Base-by-base conservation (phyloP, 2,888 invertebrate genomes). In the Hyposoter dolosus region DNA sequence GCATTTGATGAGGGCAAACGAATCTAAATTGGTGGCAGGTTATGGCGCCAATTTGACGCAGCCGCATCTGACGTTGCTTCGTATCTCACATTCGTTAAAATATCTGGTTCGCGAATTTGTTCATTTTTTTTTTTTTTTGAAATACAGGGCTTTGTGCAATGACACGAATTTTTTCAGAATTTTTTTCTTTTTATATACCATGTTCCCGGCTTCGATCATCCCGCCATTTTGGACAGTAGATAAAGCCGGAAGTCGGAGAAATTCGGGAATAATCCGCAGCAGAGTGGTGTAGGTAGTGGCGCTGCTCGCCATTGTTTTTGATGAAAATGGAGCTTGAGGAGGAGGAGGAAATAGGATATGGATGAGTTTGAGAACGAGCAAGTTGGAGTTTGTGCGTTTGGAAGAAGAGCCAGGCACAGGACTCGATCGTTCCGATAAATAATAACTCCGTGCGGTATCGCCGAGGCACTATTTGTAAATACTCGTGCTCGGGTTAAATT, bases 361-460 rank as follows among this genome's bases (percentile, higher is more conserved):
- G 35, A 76, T 63, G 63, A 32, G 23, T 75, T 75, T 75, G 45
- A n/a, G 75, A 75, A 75, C 75, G 45, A 74, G 10, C 1, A 60
- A 56, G 28, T 60, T 60, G 60, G 28, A 60, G 60, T 35, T 53
- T 66, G 32, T 66, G 65, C 65, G 65, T 35, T 56, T 56, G 56
- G 60, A 60, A 60, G 60, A 60, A 60, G 60, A 60, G 28, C 60
- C 60, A 60, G 60, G 60, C 43, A 60, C 60, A n/a, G n/a, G n/a
- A 28, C 60, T 60, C 60, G 60, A 60, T 23, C 60, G 60, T 60
- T 60, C 15, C 28, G 60, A 60, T 60, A 60, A 60, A 60, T 60
- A 60, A 60, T 28, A 60, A 60, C 60, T 60, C 15, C 15, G 60
- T 60, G 60, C 60, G 60, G 60, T 60, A 60, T 60, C 60, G 60